These are phyloP conservation scores for Loriculus beryllinus DNA, from an alignment of 2,797 vertebrate genomes.

Conservation along the genomic window DNA sequence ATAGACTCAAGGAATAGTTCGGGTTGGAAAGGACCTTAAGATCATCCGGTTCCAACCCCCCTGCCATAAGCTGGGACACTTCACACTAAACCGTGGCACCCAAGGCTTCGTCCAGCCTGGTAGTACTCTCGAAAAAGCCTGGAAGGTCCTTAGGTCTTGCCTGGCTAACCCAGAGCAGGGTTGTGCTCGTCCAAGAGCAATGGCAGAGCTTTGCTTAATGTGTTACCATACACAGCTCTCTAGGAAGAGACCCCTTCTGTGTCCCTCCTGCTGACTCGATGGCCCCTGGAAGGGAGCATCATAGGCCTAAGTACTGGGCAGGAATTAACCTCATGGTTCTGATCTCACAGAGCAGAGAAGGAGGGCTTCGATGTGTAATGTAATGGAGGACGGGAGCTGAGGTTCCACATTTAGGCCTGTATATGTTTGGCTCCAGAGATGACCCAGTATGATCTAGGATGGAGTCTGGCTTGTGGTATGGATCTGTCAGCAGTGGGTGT, in stretches of 20 bases:
- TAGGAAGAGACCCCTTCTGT: not conserved
- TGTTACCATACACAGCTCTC: not conserved
- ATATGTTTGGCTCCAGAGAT: not conserved
- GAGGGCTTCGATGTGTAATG: not conserved
- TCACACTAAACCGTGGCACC: too few relatives aligned
- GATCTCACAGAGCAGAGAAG: not conserved
- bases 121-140: not conserved
- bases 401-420: not conserved
- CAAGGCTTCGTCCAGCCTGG: too few relatives aligned
- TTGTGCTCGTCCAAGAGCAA: not conserved
- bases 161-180: not conserved
- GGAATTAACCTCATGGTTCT: not conserved
- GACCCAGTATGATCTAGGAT: not conserved
- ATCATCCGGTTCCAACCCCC: too few relatives aligned
- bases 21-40: too few relatives aligned
- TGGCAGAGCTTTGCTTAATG: not conserved
- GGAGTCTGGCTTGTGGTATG: not conserved
- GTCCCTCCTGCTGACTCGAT: not conserved
- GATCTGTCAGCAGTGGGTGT: fast-evolving
- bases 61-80: too few relatives aligned
- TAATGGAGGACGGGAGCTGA: not conserved
- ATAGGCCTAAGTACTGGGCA: not conserved
- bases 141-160: not conserved
- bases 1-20: too few relatives aligned
- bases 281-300: not conserved